These are phyloP conservation scores for Phalacrocorax brasilianus DNA, from an alignment of 2,113 vertebrate species.

Conservation along the genomic window DNA sequence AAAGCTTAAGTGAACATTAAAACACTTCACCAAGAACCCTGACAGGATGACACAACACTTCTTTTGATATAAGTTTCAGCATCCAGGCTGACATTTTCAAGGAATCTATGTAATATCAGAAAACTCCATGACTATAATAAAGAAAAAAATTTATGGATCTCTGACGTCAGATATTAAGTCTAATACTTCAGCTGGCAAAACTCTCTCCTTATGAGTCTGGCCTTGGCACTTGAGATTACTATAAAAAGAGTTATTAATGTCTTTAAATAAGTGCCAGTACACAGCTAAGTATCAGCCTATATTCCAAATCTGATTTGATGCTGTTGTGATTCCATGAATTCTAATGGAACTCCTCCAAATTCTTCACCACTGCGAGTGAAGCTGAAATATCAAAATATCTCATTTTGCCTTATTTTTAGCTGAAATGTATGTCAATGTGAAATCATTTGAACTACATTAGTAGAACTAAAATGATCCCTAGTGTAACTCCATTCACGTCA, in stretches of 20 bases:
- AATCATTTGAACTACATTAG: conserved; percentile 28
- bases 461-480: neutral
- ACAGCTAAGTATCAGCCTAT: neutral
- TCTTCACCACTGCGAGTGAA: neutral
- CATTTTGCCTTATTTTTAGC: conserved; percentile 51
- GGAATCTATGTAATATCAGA: neutral
- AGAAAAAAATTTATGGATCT: neutral
- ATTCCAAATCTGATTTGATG: neutral
- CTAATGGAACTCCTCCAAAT: neutral
- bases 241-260: neutral
- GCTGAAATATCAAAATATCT: conserved; percentile 15
- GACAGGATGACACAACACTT: neutral
- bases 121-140: neutral
- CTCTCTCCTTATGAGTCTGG: neutral
- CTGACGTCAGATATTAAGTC: neutral
- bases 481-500: neutral
- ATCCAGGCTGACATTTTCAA: neutral
- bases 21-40: neutral
- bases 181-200: neutral
- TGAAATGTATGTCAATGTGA: conserved; percentile 46
- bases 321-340: conserved; percentile 8
- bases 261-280: neutral
- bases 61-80: neutral
- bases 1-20: neutral
- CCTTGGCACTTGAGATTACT: neutral